A percentile compares a stretch with the other conserved stretches of the same genome.
Evolutionary conservation across 2,888 invertebrate species (phyloP).

Genomic region (Diarsia rubi): DNA sequence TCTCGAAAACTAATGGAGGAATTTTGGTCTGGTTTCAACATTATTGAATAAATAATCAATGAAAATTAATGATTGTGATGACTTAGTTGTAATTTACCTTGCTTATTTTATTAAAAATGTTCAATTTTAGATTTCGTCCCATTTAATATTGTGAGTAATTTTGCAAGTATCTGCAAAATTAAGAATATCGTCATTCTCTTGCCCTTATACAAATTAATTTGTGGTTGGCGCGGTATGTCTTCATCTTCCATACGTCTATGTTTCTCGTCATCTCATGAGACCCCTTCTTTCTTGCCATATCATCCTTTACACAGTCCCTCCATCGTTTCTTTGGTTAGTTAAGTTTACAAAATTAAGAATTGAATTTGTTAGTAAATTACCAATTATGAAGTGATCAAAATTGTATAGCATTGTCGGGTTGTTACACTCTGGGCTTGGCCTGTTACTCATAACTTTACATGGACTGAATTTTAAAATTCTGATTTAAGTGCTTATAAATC

Average conservation of each 20-base stretch:
- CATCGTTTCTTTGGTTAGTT: too few species aligned
- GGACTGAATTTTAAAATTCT: conserved; percentile 17
- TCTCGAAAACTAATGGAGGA: not conserved
- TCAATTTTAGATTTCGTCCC: not conserved
- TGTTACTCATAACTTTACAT: conserved; percentile 13
- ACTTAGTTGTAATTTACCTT: not conserved
- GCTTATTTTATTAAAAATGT: not conserved
- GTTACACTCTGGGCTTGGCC: conserved; percentile 24
- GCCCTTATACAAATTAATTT: too few species aligned
- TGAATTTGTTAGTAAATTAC: not conserved
- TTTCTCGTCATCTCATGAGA: too few species aligned
- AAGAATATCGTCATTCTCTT: too few species aligned
- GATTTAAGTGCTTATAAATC: conserved; percentile 1
- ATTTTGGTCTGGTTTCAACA: conserved; percentile 21
- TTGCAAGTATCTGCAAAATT: not conserved
- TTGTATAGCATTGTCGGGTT: conserved; percentile 14
- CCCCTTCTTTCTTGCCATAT: too few species aligned
- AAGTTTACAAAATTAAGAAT: not conserved
- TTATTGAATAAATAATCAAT: not conserved
- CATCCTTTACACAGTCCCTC: too few species aligned
- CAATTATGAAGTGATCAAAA: conserved; percentile 1
- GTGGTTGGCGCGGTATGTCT: too few species aligned
- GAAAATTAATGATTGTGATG: too few species aligned
- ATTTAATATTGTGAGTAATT: conserved; percentile 12
- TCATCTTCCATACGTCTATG: too few species aligned